A percentile compares a stretch with the other conserved stretches of the same genome.
Conservation (phyloP, 2,113 vertebrate species). For the Marmota flaviventris region DNA sequence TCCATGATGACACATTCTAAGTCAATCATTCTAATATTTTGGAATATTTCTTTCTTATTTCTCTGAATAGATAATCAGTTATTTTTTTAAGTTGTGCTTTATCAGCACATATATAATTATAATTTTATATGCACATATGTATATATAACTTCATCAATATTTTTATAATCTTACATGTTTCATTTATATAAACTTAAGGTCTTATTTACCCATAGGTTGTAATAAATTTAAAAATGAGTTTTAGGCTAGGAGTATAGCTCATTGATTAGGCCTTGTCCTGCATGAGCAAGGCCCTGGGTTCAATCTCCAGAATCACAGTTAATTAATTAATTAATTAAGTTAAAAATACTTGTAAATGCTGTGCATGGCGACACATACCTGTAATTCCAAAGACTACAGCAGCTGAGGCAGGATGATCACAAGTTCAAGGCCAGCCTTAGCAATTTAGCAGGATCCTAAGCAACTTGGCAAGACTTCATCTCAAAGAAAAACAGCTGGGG, state of each 20-base stretch:
- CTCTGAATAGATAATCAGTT: neutral
- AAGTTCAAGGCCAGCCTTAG: too few relatives aligned
- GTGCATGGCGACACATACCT: too few relatives aligned
- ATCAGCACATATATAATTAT: neutral
- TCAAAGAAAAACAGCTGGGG: too few relatives aligned
- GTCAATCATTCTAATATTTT: neutral
- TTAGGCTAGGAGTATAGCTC: neutral
- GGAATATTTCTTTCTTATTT: slow-evolving; percentile 36
- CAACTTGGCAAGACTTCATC: too few relatives aligned
- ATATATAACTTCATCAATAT: neutral
- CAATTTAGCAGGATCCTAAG: too few relatives aligned
- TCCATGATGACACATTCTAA: neutral
- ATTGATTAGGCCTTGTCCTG: too few relatives aligned
- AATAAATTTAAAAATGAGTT: neutral
- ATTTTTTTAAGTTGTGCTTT: neutral
- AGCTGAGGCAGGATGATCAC: too few relatives aligned
- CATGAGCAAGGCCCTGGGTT: neutral
- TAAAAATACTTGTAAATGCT: neutral
- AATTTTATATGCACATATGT: neutral
- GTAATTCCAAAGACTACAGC: too few relatives aligned
- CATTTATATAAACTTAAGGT: neutral
- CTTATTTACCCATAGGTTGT: neutral
- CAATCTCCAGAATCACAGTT: neutral
- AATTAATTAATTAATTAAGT: too few relatives aligned
- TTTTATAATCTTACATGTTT: neutral